These are phyloP conservation scores for Cydia strobilella DNA, from an alignment of 1,140 invertebrate species.

Conservation along the genomic window DNA sequence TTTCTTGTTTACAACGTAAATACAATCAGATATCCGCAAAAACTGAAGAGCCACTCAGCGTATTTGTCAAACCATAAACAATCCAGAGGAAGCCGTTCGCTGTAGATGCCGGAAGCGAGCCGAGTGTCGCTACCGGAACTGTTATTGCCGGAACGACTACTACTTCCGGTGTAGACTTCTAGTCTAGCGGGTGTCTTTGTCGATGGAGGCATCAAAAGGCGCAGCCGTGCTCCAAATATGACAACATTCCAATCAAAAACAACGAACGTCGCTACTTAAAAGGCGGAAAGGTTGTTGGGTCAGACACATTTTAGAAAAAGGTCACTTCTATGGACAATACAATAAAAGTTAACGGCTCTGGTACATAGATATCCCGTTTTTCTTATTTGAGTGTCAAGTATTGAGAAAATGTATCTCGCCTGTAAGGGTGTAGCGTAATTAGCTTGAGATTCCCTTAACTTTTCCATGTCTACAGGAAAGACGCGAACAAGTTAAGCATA, in stretches of 20 bases:
- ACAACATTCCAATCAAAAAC: neutral
- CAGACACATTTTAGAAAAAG: too few species aligned
- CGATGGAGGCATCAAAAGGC: conserved; percentile 18
- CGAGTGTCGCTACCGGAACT: conserved; percentile 72
- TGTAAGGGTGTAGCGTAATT: too few species aligned
- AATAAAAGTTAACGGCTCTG: too few species aligned
- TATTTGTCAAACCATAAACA: conserved; percentile 73
- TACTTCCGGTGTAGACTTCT: conserved; percentile 71
- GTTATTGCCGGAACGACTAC: conserved; percentile 74
- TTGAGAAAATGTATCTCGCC: too few species aligned
- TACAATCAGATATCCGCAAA: conserved; percentile 23
- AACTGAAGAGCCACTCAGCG: conserved; percentile 34
- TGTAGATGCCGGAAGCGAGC: conserved; percentile 66
- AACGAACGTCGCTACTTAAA: neutral
- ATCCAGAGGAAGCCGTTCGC: conserved; percentile 65
- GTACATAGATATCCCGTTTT: too few species aligned
- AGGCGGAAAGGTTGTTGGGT: too few species aligned
- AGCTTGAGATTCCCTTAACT: too few species aligned
- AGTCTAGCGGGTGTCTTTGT: conserved; percentile 49
- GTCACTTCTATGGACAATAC: too few species aligned
- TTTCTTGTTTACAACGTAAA: too few species aligned
- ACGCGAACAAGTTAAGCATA: too few species aligned
- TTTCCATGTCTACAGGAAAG: too few species aligned
- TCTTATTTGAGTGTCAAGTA: too few species aligned
- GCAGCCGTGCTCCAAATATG: conserved; percentile 1